Conservation (phyloP, 2,113 vertebrate species). For the Silurus glanis region DNA sequence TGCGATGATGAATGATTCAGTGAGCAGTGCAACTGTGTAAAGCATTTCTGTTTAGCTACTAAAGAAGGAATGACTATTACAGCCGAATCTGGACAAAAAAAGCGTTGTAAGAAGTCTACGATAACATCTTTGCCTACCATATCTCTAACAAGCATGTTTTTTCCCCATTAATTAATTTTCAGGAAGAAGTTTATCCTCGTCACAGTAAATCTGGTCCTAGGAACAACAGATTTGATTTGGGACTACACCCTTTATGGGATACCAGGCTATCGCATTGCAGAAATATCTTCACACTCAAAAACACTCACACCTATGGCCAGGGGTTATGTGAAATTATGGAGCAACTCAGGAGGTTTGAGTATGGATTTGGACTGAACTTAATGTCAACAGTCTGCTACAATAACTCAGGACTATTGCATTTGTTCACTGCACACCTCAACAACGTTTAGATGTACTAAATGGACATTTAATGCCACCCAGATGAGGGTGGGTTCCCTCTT, state of each 20-base stretch:
- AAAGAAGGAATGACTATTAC: background rate
- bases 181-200: background rate
- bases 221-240: background rate
- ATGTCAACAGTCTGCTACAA: too few relatives aligned
- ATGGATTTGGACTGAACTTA: too few relatives aligned
- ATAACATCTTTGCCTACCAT: background rate
- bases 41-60: background rate
- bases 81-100: background rate
- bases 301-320: background rate
- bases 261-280: background rate
- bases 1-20: background rate
- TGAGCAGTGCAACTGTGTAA: background rate
- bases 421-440: too few relatives aligned
- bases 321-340: too few relatives aligned
- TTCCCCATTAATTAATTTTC: background rate
- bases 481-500: too few relatives aligned
- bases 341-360: too few relatives aligned
- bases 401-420: too few relatives aligned
- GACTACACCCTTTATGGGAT: background rate
- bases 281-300: background rate
- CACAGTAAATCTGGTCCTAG: background rate
- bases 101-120: background rate
- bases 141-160: background rate
- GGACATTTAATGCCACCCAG: too few relatives aligned
- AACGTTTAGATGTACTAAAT: too few relatives aligned